phyloP scores from a whole-genome alignment of 2,797 vertebrate species.

The Lepilemur ruficaudatus region DNA sequence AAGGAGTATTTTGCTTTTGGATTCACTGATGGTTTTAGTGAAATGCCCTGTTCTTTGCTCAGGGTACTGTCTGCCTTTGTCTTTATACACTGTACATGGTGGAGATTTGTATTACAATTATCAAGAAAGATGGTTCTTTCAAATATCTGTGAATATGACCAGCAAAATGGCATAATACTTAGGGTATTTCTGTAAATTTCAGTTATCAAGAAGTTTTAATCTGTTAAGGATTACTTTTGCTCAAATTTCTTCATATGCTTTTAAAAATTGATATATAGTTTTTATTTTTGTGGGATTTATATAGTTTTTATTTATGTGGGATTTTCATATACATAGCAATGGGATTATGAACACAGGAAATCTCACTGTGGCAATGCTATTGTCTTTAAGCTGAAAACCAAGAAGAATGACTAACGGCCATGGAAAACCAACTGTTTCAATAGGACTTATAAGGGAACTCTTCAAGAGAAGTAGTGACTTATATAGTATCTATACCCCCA shows the following conservation, averaged over 20 bases:
- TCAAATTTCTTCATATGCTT: constrained; percentile 19
- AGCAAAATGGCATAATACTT: constrained; percentile 9
- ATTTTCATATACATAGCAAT: background rate
- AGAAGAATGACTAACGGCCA: background rate
- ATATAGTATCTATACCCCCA: background rate
- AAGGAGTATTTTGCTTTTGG: background rate
- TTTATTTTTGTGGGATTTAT: background rate
- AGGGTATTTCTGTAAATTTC: background rate
- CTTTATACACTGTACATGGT: background rate
- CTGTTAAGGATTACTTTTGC: background rate
- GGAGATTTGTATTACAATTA: background rate
- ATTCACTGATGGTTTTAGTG: background rate
- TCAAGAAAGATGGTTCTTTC: constrained; percentile 13
- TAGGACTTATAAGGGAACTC: background rate
- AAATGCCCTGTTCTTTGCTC: constrained; percentile 6
- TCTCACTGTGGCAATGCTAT: background rate
- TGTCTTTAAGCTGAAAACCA: constrained; percentile 8
- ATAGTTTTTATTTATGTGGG: background rate
- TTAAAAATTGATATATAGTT: background rate
- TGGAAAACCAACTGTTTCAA: background rate
- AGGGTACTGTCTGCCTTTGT: background rate
- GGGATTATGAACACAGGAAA: background rate
- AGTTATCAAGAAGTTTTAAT: background rate
- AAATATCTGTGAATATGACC: background rate
- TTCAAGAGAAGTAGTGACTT: background rate